Percentiles rank a stretch among this genome's conserved stretches.
phyloP scores from a whole-genome alignment of 2,113 vertebrate genomes.

The Himantopus leucocephalus region DNA sequence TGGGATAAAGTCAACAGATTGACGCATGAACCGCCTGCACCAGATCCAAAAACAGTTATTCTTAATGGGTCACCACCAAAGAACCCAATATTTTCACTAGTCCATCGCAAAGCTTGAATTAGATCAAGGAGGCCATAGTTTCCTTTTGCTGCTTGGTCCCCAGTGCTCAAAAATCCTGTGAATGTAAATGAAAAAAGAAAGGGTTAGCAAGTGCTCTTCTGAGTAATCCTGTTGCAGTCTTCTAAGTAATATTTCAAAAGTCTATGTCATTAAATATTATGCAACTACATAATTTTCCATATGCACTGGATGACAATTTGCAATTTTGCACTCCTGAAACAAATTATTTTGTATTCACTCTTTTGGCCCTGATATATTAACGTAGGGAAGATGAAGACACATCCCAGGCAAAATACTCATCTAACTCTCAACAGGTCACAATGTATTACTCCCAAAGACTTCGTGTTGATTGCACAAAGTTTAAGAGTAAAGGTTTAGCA shows the following conservation, averaged over 20 bases:
- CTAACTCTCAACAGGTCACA: not conserved
- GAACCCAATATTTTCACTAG: slow-evolving; percentile 98
- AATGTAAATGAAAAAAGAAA: not conserved
- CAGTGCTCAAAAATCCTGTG: slow-evolving; percentile 96
- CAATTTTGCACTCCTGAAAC: not conserved
- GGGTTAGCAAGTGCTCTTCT: slow-evolving; percentile 23
- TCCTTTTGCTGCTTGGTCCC: slow-evolving; percentile 97
- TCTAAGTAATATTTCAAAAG: not conserved
- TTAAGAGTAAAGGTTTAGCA: not conserved
- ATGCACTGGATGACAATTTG: not conserved
- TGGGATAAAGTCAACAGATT: slow-evolving; percentile 99
- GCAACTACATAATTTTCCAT: not conserved
- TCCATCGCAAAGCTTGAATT: slow-evolving; percentile 98
- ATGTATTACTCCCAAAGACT: not conserved
- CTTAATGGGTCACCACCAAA: slow-evolving; percentile 97
- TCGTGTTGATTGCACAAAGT: not conserved
- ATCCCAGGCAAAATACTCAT: not conserved
- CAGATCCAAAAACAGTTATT: slow-evolving; percentile 99
- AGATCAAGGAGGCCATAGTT: slow-evolving; percentile 97
- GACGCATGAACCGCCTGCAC: slow-evolving; percentile 96
- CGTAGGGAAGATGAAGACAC: not conserved
- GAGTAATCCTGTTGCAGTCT: not conserved
- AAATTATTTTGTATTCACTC: not conserved
- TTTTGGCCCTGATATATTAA: not conserved
- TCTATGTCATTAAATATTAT: not conserved